Conservation (phyloP, 2,888 invertebrate species). For the Sphinx pinastri region DNA sequence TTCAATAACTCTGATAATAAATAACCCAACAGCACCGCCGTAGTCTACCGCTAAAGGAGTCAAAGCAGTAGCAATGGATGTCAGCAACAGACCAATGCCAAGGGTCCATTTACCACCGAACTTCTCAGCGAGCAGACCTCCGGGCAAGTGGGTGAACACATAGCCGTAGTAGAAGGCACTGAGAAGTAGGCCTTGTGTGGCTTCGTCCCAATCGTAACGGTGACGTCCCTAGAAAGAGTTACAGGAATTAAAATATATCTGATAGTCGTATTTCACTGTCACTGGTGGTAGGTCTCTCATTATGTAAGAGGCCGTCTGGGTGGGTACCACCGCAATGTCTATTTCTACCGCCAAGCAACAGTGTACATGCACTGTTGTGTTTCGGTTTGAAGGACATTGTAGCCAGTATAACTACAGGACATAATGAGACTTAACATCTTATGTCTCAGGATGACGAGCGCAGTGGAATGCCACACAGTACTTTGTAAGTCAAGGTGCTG, state of each 20-base stretch:
- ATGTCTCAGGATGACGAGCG: too few species aligned
- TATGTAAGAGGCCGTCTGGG: too few species aligned
- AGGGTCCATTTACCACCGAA: slow-evolving; percentile 94
- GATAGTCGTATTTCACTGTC: too few species aligned
- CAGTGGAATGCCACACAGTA: too few species aligned
- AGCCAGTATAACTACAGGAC: too few species aligned
- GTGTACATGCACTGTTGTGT: too few species aligned
- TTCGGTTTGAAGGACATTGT: too few species aligned
- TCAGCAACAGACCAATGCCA: slow-evolving; percentile 89
- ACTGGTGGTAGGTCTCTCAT: too few species aligned
- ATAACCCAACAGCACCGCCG: slow-evolving; percentile 81
- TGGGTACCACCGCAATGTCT: too few species aligned
- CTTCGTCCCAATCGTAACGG: slow-evolving; percentile 87
- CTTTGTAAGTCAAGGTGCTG: too few species aligned
- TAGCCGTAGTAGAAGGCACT: slow-evolving; percentile 94
- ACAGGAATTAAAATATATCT: background rate
- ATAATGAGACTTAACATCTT: too few species aligned
- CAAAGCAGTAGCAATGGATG: slow-evolving; percentile 90
- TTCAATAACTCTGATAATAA: slow-evolving; percentile 80
- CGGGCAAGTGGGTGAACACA: slow-evolving; percentile 91
- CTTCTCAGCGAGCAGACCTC: slow-evolving; percentile 90
- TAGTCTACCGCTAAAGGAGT: slow-evolving; percentile 88
- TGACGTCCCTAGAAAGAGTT: slow-evolving; percentile 55
- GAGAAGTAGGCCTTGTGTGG: slow-evolving; percentile 88
- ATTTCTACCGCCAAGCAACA: too few species aligned